phyloP scores from a whole-genome alignment of 2,113 vertebrate genomes.

The Anolis sagrei region DNA sequence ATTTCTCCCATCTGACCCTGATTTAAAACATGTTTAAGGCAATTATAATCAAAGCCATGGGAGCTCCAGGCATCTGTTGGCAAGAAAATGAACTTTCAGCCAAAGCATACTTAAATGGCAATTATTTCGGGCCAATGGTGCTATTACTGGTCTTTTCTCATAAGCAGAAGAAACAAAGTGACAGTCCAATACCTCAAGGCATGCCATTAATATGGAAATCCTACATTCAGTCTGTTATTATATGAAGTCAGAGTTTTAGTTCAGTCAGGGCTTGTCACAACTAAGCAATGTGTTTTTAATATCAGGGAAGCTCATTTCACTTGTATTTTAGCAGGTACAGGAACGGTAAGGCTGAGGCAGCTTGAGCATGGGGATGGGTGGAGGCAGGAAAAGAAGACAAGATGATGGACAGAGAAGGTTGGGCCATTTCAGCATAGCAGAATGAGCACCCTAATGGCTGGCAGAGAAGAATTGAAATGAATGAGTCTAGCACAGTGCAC shows the following conservation, averaged over 20 bases:
- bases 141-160: conserved; percentile 51
- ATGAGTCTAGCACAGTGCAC: background rate
- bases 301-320: too few species aligned
- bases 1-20: background rate
- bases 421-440: background rate
- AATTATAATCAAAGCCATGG: conserved; percentile 1
- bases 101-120: conserved; percentile 50
- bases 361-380: background rate
- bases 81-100: conserved; percentile 58
- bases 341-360: background rate
- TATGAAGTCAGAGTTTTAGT: background rate
- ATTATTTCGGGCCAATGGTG: conserved; percentile 67
- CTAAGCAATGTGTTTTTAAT: background rate
- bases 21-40: background rate
- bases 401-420: background rate
- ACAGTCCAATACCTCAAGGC: conserved; percentile 20
- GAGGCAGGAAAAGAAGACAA: background rate
- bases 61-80: conserved; percentile 29
- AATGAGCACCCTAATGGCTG: background rate
- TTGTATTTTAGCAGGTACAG: background rate
- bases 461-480: background rate
- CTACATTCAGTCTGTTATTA: background rate
- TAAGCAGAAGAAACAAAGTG: conserved; percentile 53
- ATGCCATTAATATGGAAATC: conserved; percentile 5
- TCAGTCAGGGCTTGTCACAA: background rate